A percentile compares a stretch with the other conserved stretches of the same genome.
Conservation (phyloP, 2,888 invertebrate genomes). For the Orthosia incerta region DNA sequence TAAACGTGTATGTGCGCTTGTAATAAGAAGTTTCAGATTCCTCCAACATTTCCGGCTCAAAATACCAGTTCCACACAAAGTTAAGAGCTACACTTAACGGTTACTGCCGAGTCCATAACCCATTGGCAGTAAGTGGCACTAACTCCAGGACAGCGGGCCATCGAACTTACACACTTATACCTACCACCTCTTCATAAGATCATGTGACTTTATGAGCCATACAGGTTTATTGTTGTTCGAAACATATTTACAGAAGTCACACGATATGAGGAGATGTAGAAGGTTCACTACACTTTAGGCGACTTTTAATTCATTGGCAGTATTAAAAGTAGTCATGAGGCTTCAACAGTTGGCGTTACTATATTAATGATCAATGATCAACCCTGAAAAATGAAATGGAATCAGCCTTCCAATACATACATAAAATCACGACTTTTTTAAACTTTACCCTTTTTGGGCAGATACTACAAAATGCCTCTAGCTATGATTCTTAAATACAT, state of each 20-base stretch:
- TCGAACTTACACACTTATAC: slow-evolving; percentile 56
- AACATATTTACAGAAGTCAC: slow-evolving; percentile 48
- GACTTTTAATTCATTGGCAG: too few relatives aligned
- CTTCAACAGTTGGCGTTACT: too few relatives aligned
- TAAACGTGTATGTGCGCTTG: too few relatives aligned
- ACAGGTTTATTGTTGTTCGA: slow-evolving; percentile 61
- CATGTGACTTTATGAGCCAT: slow-evolving; percentile 54
- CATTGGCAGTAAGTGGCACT: slow-evolving; percentile 49
- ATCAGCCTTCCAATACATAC: too few relatives aligned
- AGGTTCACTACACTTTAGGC: slow-evolving; percentile 25
- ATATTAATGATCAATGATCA: too few relatives aligned
- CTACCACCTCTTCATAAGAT: slow-evolving; percentile 60
- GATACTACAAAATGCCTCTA: too few relatives aligned
- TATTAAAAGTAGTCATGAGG: too few relatives aligned
- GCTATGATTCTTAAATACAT: too few relatives aligned
- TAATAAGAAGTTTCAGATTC: background rate
- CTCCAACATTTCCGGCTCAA: background rate
- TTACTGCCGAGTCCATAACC: slow-evolving; percentile 49
- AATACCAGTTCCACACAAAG: slow-evolving; percentile 26
- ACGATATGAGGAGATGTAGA: slow-evolving; percentile 1
- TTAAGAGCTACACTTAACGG: slow-evolving; percentile 44
- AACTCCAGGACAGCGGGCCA: slow-evolving; percentile 49
- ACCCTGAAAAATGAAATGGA: too few relatives aligned
- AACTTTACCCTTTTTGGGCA: too few relatives aligned
- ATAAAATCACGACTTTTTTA: too few relatives aligned